A percentile compares a stretch with the other conserved stretches of the same genome.
Evolutionary conservation across 35 echinoderm and acorn worm species (phyloP).

Genomic region (Ophiothrix spiculata): DNA sequence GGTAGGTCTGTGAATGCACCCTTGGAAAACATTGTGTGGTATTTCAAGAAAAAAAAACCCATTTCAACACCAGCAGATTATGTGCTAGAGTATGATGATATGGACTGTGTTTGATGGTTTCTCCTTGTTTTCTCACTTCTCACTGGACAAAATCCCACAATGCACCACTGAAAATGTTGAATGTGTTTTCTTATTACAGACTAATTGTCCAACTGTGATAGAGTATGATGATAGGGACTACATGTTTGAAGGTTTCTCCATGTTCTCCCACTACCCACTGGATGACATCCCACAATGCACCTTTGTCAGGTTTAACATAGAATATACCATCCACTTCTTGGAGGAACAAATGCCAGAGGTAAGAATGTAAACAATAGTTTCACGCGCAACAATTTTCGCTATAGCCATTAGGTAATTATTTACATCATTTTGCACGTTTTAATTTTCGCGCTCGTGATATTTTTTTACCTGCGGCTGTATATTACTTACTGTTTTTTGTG

Average conservation of each 20-base stretch:
- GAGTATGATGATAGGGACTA: conserved; percentile 88
- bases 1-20: too few relatives aligned
- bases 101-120: conserved; percentile 95
- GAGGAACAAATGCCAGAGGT: conserved; percentile 81
- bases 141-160: conserved; percentile 62
- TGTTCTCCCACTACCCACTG: conserved; percentile 68
- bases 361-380: too few relatives aligned
- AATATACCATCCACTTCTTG: conserved; percentile 77
- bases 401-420: too few relatives aligned
- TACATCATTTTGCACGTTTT: too few relatives aligned
- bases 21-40: too few relatives aligned
- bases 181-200: conserved; percentile 22
- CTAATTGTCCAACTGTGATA: conserved; percentile 74
- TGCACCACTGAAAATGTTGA: conserved; percentile 29
- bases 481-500: too few relatives aligned
- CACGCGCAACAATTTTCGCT: too few relatives aligned
- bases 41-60: too few relatives aligned
- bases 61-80: too few relatives aligned
- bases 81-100: conserved; percentile 82
- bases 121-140: conserved; percentile 76
- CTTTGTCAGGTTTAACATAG: conserved; percentile 79
- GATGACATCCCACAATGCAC: conserved; percentile 72
- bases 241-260: conserved; percentile 94
- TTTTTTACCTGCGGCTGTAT: too few relatives aligned
- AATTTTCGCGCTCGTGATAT: too few relatives aligned